Conservation (phyloP, 2,113 vertebrate genomes). For the Cryptotis parvus region DNA sequence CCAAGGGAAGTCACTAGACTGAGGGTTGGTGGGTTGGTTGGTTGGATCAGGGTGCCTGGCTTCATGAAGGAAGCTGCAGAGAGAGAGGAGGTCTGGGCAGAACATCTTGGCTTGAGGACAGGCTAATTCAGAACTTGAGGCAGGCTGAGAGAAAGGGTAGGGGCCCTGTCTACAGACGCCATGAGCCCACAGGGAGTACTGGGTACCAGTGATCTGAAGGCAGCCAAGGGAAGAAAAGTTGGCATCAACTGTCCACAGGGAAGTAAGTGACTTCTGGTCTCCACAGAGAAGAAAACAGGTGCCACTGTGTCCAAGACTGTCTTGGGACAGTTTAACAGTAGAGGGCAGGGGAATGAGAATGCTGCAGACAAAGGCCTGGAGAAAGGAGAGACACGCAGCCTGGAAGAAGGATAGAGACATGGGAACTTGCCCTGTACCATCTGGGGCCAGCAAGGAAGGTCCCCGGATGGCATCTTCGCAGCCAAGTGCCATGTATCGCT, state of each 20-base stretch:
- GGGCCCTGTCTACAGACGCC: not conserved
- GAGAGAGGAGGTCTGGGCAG: not conserved
- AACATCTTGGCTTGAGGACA: not conserved
- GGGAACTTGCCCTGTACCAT: not conserved
- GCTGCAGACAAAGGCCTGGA: not conserved
- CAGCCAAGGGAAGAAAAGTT: not conserved
- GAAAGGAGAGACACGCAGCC: too few species aligned
- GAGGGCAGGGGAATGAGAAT: not conserved
- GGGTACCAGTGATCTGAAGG: not conserved
- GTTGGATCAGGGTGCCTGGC: not conserved
- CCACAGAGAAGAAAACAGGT: not conserved
- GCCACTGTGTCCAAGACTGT: not conserved
- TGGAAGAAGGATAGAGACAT: fast-evolving
- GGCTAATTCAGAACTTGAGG: not conserved
- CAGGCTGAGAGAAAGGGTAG: too few species aligned
- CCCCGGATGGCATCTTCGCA: too few species aligned
- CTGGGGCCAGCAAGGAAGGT: not conserved
- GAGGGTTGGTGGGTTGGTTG: not conserved
- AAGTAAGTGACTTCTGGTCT: not conserved
- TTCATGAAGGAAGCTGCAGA: not conserved
- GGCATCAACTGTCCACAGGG: not conserved
- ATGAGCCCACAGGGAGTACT: not conserved
- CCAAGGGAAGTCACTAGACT: not conserved
- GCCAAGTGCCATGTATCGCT: fast-evolving
- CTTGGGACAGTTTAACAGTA: not conserved